These are phyloP conservation scores for Pionites leucogaster DNA, from an alignment of 2,113 vertebrate species.

Conservation along the genomic window DNA sequence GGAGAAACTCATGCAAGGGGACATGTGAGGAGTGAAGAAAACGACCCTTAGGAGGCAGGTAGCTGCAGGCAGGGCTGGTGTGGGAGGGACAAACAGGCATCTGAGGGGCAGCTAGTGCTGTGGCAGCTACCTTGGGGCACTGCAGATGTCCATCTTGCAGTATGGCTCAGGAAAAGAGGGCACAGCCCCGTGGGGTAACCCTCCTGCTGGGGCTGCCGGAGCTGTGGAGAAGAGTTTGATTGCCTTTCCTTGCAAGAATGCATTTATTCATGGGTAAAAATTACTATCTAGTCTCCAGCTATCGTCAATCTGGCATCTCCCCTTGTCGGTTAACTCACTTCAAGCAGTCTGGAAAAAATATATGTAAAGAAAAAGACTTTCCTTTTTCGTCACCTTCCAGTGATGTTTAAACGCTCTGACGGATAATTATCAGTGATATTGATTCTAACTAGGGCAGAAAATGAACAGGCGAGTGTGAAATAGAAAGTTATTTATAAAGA, in stretches of 20 bases:
- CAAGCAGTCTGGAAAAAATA: not conserved
- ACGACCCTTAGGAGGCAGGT: not conserved
- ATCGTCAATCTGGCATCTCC: not conserved
- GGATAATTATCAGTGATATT: conserved; percentile 27
- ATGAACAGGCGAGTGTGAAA: conserved; percentile 17
- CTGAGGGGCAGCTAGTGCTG: not conserved
- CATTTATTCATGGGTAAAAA: not conserved
- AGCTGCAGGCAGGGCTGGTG: not conserved
- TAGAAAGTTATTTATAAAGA: conserved; percentile 42
- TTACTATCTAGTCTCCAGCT: not conserved
- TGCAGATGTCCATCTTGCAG: not conserved
- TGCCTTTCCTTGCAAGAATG: not conserved
- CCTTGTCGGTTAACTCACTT: not conserved
- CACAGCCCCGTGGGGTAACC: fast-evolving
- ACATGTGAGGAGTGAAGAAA: not conserved
- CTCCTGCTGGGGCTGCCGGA: not conserved
- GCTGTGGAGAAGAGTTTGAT: not conserved
- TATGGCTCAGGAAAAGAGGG: not conserved
- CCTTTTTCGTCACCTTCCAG: not conserved
- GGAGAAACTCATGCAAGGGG: not conserved
- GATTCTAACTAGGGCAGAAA: conserved; percentile 42
- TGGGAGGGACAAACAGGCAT: not conserved
- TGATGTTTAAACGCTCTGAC: not conserved
- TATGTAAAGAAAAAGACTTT: not conserved
- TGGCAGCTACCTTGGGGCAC: not conserved